Evolutionary conservation across 2,888 invertebrate genomes (phyloP), one percentile per base, ranked within the genome.

Genomic region (Tachina lurida): DNA sequence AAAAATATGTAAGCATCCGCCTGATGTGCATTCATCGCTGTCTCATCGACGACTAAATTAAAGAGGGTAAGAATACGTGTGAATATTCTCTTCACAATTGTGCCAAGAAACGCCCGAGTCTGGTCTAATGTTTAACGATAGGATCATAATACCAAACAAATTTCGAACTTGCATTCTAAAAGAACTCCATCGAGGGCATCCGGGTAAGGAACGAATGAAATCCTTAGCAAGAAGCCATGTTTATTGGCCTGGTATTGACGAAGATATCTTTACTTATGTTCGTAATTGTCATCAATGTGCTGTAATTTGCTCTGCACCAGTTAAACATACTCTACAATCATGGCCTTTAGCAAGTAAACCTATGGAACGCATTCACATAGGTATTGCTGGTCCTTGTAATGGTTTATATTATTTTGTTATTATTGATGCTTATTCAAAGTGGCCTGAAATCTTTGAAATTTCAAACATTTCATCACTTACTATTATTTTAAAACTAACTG

Each of bases 221-320:
- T 31, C 31, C 1, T 5, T 67, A n/a, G 67, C 49, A 2, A 67
- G 49, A 67, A 22, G 31, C 49, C 49, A 49, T 49, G 67, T 67
- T 7, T 62, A 19, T 62, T 62, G 62, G 62, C 41, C 41, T 39
- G 41, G 12, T n/a, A 62, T 62, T 17, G 62, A 62, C 22, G 56
- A 56, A 31, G 56, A 56, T 22, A 56, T 45, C 3, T 1, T 12
- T 10, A 22, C 22, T 8, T 52, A 13, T 52, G 52, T 52, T 13
- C 13, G n/a, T 13, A 52, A n/a, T 52, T 52, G 52, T n/a, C 52
- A 52, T 13, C 52, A 10, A 13, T 9, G 52, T 52, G 52, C 52
- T 8, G 15, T 52, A 15, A n/a, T 15, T 13, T 10, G 13, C 1
- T 13, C 13, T 13, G 10, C 52, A 13, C 52, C n/a, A n/a, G 13